Evolutionary conservation across 2,113 vertebrate genomes (phyloP).

Genomic region (Pavo muticus): DNA sequence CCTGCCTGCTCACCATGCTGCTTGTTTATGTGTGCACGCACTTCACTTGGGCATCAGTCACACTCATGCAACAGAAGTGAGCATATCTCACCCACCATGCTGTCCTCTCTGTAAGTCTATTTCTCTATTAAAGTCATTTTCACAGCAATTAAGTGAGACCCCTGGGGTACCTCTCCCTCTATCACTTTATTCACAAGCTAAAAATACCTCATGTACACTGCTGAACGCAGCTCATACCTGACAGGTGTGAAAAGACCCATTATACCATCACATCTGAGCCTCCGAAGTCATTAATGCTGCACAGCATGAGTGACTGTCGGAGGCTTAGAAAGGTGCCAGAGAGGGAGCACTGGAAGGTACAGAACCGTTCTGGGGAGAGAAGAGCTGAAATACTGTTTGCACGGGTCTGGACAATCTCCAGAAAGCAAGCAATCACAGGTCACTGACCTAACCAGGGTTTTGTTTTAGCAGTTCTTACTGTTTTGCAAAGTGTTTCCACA

Average conservation of each 20-base stretch:
- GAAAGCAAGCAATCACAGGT: not conserved
- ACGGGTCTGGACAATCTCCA: not conserved
- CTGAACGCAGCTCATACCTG: not conserved
- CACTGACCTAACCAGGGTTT: not conserved
- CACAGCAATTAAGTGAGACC: slow-evolving; percentile 18
- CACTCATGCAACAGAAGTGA: not conserved
- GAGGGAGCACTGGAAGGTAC: not conserved
- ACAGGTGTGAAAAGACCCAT: slow-evolving; percentile 13
- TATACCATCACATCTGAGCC: not conserved
- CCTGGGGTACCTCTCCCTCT: not conserved
- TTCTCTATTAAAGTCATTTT: slow-evolving; percentile 2
- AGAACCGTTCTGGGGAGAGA: not conserved
- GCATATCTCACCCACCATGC: not conserved
- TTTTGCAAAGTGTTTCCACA: not conserved
- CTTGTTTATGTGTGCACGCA: not conserved
- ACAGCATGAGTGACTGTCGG: not conserved
- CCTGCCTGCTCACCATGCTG: not conserved
- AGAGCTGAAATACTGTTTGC: not conserved
- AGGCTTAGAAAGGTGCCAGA: not conserved
- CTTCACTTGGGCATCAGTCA: not conserved
- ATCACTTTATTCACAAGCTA: not conserved
- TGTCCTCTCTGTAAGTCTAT: not conserved
- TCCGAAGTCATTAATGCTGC: not conserved
- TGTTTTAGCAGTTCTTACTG: not conserved
- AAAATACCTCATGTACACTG: not conserved